Conservation (phyloP, 2,888 invertebrate genomes). For the Trisateles emortualis region DNA sequence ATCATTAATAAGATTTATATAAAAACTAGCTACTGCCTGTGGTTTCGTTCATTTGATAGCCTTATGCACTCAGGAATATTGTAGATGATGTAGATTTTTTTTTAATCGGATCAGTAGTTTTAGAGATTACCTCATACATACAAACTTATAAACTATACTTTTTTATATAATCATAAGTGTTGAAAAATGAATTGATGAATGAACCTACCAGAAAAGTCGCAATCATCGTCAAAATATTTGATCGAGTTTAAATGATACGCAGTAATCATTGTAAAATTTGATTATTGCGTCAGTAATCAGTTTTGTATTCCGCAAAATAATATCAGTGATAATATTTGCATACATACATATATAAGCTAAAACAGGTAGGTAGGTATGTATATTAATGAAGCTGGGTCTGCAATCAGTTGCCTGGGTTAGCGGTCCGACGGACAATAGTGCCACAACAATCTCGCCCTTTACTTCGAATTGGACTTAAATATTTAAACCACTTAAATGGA, state of each 20-base stretch:
- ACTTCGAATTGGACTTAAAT: constrained; percentile 84
- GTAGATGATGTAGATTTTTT: too few relatives aligned
- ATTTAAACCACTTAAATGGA: constrained; percentile 85
- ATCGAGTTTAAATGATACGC: neutral
- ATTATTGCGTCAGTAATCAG: constrained; percentile 6
- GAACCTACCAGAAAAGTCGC: too few relatives aligned
- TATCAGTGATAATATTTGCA: constrained; percentile 29
- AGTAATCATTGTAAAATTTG: constrained; percentile 2
- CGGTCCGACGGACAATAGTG: constrained; percentile 79
- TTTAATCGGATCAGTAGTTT: too few relatives aligned
- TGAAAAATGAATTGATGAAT: too few relatives aligned
- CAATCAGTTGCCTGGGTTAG: constrained; percentile 80
- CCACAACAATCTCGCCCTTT: constrained; percentile 85
- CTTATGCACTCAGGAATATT: too few relatives aligned
- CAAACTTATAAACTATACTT: too few relatives aligned
- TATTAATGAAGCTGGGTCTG: constrained; percentile 81
- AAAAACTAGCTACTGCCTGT: too few relatives aligned
- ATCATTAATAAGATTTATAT: neutral
- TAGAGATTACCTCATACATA: too few relatives aligned
- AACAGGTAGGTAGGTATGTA: constrained; percentile 74
- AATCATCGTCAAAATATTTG: neutral
- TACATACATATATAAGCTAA: constrained; percentile 58
- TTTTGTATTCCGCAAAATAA: constrained; percentile 4
- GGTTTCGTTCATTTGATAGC: too few relatives aligned
- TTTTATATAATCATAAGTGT: too few relatives aligned